Evolutionary conservation across 1,140 invertebrate genomes (phyloP).

Genomic region (Steinernema khuongi): DNA sequence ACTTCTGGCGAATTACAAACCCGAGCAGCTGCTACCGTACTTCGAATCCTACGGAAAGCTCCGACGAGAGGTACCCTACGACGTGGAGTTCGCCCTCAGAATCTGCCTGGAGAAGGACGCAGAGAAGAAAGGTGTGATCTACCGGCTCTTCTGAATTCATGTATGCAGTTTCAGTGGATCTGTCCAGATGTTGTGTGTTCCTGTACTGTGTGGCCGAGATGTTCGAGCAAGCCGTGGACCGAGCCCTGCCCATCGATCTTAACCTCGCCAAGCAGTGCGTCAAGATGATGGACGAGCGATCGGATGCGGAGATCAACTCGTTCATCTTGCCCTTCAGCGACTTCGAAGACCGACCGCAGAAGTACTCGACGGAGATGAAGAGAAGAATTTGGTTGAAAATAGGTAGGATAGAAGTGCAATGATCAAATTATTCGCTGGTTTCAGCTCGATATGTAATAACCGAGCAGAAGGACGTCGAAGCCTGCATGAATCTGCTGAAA

Average conservation of each 20-base stretch:
- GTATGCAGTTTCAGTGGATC: constrained; percentile 40
- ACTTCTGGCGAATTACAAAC: constrained; percentile 25
- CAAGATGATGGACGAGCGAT: constrained; percentile 65
- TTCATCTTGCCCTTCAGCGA: not conserved
- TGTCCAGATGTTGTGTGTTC: constrained; percentile 76
- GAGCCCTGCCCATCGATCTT: constrained; percentile 75
- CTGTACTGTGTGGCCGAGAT: constrained; percentile 75
- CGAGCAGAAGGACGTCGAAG: constrained; percentile 22
- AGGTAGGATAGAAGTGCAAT: constrained; percentile 63
- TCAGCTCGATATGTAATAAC: constrained; percentile 27
- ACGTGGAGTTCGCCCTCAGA: constrained; percentile 63
- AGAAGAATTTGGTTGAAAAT: constrained; percentile 90
- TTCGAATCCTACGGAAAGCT: constrained; percentile 17
- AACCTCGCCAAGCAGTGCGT: constrained; percentile 81
- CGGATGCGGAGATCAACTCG: constrained; percentile 56
- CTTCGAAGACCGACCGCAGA: not conserved
- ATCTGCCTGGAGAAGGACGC: constrained; percentile 53
- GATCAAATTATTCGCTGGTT: constrained; percentile 12
- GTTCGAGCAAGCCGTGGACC: constrained; percentile 84
- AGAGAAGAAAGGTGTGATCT: constrained; percentile 51
- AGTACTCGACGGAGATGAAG: constrained; percentile 65
- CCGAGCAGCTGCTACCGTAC: constrained; percentile 21
- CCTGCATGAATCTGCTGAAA: constrained; percentile 66
- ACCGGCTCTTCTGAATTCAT: not conserved
- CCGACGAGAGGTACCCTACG: constrained; percentile 49